Conservation (phyloP, 1,140 invertebrate genomes). For the Zaprionus taronus region DNA sequence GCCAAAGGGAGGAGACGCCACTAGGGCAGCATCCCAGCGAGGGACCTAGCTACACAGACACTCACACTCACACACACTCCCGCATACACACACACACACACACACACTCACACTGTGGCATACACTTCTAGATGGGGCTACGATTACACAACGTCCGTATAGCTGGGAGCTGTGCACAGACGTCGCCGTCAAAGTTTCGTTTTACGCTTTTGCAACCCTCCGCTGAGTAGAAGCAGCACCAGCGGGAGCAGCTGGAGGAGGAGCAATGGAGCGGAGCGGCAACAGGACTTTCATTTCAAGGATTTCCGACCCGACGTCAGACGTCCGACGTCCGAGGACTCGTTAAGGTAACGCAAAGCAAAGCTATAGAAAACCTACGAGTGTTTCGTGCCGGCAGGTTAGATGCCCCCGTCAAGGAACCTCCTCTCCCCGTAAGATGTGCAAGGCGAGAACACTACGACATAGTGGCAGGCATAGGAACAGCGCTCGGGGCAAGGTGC, state of each 20-base stretch:
- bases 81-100: conserved; percentile 18
- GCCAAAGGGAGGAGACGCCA: conserved; percentile 26
- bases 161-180: conserved; percentile 60
- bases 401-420: conserved; percentile 32
- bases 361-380: conserved; percentile 69
- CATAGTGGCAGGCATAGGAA: conserved; percentile 18
- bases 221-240: conserved; percentile 19
- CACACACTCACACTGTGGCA: conserved; percentile 6
- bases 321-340: conserved; percentile 57
- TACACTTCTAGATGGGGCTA: conserved; percentile 42
- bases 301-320: conserved; percentile 79
- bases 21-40: conserved; percentile 53
- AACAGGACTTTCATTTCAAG: conserved; percentile 76
- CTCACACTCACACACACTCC: conserved; percentile 35
- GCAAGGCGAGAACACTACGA: conserved; percentile 5
- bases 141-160: conserved; percentile 68
- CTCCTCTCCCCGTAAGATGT: neutral
- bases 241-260: conserved; percentile 20
- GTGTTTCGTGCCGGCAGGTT: conserved; percentile 48
- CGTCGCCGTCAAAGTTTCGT: conserved; percentile 69
- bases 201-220: conserved; percentile 62
- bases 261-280: conserved; percentile 11
- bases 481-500: neutral
- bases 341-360: conserved; percentile 36
- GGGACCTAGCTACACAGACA: conserved; percentile 45